phyloP scores from a whole-genome alignment of 35 echinoderm and acorn worm species.

The Holothuria glaberrima region DNA sequence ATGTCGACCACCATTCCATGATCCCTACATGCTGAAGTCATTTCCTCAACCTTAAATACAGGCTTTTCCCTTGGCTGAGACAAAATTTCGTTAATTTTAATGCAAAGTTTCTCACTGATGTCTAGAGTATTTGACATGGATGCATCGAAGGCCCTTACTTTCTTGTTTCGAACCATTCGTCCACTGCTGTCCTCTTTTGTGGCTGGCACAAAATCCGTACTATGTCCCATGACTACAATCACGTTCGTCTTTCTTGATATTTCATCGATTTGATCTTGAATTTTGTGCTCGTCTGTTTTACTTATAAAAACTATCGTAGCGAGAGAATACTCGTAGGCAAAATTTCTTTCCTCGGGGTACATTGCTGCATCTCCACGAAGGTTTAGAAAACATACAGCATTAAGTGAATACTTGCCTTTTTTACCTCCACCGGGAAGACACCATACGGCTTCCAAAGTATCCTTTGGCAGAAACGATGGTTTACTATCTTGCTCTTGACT shows the following conservation, averaged over 20 bases:
- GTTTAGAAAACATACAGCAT: not conserved
- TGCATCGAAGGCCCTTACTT: no score
- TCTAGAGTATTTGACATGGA: not conserved
- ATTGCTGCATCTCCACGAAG: conserved; percentile 1
- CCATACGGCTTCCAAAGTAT: conserved; percentile 12
- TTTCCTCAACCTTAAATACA: not conserved
- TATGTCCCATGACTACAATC: no score
- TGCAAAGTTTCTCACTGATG: not conserved
- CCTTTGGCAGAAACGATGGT: not conserved
- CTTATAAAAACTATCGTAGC: not conserved
- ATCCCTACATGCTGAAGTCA: not conserved
- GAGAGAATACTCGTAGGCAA: not conserved
- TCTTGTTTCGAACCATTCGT: no score
- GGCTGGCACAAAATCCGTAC: no score
- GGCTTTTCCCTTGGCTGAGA: no score
- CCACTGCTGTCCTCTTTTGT: no score
- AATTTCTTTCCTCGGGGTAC: not conserved
- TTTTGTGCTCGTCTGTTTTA: no score
- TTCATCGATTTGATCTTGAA: no score
- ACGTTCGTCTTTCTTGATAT: no score
- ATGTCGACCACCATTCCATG: not conserved
- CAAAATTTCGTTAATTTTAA: not conserved
- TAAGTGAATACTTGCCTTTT: not conserved
- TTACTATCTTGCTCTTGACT: conserved; percentile 25
- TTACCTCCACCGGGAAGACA: not conserved